Evolutionary conservation across 1,140 invertebrate genomes (phyloP).

Genomic region (Caenorhabditis briggsae): DNA sequence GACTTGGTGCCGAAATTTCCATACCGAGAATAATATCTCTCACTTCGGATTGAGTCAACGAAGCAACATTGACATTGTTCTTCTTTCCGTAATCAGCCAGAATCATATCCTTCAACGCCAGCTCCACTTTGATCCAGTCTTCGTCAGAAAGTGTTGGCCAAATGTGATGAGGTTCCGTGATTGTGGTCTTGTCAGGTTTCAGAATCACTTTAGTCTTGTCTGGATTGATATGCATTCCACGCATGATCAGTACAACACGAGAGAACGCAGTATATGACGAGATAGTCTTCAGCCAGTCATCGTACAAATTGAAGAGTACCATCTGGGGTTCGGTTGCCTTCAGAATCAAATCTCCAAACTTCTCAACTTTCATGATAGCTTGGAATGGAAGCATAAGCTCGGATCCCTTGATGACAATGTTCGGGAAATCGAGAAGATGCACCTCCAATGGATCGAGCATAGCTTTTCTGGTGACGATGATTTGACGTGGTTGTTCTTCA

Average conservation of each 20-base stretch:
- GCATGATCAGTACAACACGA: conserved; percentile 92
- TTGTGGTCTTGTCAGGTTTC: conserved; percentile 98
- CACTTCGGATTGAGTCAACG: conserved; percentile 97
- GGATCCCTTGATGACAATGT: conserved; percentile 99
- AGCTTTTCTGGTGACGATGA: conserved; percentile 98
- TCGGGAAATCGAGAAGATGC: conserved; percentile 98
- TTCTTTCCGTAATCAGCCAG: conserved; percentile 99
- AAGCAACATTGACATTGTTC: conserved; percentile 99
- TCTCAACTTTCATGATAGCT: conserved; percentile 94
- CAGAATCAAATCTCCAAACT: conserved; percentile 97
- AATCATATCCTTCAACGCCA: conserved; percentile 97
- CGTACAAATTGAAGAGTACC: conserved; percentile 99
- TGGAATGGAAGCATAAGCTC: conserved; percentile 99
- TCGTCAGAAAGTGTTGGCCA: conserved; percentile 97
- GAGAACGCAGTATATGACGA: conserved; percentile 87
- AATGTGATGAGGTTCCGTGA: conserved; percentile 98
- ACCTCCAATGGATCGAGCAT: conserved; percentile 83
- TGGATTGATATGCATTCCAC: conserved; percentile 98
- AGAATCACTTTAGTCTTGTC: conserved; percentile 97
- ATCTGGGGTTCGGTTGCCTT: conserved; percentile 99
- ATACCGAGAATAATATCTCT: conserved; percentile 99
- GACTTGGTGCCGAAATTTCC: conserved; percentile 98
- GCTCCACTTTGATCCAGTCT: conserved; percentile 98
- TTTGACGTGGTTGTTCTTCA: conserved; percentile 99
- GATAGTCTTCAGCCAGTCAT: conserved; percentile 93